Evolutionary conservation across 2,113 vertebrate genomes (phyloP).

Genomic region (Antigone vipio): DNA sequence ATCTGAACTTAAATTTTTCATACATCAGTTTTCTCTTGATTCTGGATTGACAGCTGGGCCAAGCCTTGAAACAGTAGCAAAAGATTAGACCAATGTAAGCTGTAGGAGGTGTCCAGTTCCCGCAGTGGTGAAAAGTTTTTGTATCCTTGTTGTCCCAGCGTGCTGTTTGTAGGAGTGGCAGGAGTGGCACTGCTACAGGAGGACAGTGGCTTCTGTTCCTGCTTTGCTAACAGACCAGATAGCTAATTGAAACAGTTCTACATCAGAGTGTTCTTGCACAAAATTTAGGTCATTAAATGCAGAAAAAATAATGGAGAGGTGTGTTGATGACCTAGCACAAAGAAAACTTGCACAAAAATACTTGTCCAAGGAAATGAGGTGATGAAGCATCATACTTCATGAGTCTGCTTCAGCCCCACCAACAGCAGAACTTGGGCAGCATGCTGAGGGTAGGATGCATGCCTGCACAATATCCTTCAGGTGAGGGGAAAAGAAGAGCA

Average conservation of each 20-base stretch:
- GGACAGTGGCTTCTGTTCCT: background rate
- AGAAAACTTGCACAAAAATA: background rate
- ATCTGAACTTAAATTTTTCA: background rate
- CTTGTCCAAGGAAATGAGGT: background rate
- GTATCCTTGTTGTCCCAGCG: background rate
- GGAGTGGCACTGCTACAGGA: background rate
- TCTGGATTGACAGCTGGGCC: background rate
- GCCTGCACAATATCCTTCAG: background rate
- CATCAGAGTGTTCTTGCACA: background rate
- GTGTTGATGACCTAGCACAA: background rate
- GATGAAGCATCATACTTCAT: rapidly evolving
- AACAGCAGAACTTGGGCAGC: background rate
- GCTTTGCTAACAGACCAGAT: background rate
- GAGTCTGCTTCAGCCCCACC: background rate
- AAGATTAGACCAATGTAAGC: background rate
- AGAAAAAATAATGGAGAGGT: background rate
- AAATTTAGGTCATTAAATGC: background rate
- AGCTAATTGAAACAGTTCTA: background rate
- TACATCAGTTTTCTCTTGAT: background rate
- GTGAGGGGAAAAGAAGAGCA: background rate
- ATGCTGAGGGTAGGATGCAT: rapidly evolving
- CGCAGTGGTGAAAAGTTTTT: background rate
- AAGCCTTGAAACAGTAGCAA: background rate
- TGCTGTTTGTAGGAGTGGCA: background rate
- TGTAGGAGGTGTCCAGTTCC: background rate